These are phyloP conservation scores for Dendrolimus kikuchii DNA, from an alignment of 1,140 invertebrate genomes.

Conservation along the genomic window DNA sequence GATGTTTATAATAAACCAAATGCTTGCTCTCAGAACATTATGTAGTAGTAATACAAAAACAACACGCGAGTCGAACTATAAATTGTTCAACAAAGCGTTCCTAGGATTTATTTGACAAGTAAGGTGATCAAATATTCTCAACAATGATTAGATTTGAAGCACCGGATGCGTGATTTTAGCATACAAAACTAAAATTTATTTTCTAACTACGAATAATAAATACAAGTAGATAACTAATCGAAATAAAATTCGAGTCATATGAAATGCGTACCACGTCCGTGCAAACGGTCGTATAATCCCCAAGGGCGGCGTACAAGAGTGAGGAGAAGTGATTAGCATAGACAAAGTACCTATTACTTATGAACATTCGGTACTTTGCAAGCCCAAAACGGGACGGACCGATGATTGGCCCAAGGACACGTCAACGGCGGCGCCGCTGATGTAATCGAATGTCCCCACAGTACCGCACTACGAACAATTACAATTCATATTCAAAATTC, in stretches of 20 bases:
- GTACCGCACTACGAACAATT: slow-evolving; percentile 26
- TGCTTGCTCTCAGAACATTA: no score
- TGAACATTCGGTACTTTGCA: slow-evolving; percentile 58
- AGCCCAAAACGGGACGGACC: slow-evolving; percentile 39
- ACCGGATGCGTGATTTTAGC: background rate
- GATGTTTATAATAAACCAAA: no score
- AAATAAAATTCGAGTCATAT: slow-evolving; percentile 43
- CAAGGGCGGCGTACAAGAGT: slow-evolving; percentile 62
- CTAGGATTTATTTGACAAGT: no score
- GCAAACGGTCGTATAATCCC: slow-evolving; percentile 41
- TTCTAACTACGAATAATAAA: background rate
- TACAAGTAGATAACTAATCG: slow-evolving; percentile 28
- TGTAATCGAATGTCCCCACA: slow-evolving; percentile 42
- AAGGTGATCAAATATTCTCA: no score
- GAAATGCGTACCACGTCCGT: slow-evolving; percentile 44
- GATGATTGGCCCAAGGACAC: slow-evolving; percentile 25
- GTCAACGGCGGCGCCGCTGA: slow-evolving; percentile 31
- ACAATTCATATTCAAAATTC: slow-evolving; percentile 52
- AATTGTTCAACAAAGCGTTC: no score
- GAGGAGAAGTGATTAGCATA: slow-evolving; percentile 59
- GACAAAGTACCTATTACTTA: slow-evolving; percentile 28
- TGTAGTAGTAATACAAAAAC: no score
- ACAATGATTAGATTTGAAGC: no score
- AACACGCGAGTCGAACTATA: no score
- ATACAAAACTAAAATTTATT: background rate